Conservation (phyloP, 2,113 vertebrate genomes). For the Leucoraja erinaceus region DNA sequence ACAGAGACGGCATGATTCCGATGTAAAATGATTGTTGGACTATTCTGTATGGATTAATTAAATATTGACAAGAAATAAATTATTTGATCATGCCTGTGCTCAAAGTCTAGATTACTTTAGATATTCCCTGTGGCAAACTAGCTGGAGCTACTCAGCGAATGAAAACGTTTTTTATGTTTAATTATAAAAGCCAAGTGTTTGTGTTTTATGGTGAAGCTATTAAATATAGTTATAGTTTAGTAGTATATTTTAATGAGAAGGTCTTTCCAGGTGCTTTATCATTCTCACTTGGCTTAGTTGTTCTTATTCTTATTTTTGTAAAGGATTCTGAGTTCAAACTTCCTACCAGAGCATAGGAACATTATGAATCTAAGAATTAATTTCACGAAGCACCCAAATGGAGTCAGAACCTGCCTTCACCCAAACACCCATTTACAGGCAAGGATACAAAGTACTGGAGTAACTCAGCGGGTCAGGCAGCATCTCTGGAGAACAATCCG, state of each 20-base stretch:
- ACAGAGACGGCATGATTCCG: neutral
- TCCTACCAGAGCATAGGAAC: neutral
- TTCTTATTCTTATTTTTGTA: neutral
- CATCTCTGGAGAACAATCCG: neutral
- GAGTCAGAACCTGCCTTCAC: too few relatives aligned
- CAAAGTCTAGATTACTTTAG: conserved; percentile 30
- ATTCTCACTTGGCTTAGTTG: neutral
- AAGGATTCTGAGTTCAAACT: neutral
- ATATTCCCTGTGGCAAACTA: neutral
- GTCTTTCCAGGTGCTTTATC: neutral
- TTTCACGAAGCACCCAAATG: too few relatives aligned
- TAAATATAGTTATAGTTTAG: neutral
- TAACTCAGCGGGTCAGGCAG: too few relatives aligned
- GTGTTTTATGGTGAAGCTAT: conserved; percentile 6
- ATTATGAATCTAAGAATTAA: too few relatives aligned
- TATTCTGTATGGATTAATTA: neutral
- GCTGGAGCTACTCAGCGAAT: neutral
- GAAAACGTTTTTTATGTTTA: conserved; percentile 14
- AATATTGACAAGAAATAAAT: neutral
- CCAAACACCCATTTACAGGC: too few relatives aligned
- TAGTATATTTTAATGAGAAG: neutral
- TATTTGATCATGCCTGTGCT: conserved; percentile 18
- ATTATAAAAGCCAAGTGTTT: neutral
- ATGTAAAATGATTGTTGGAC: neutral
- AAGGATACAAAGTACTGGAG: too few relatives aligned